phyloP scores from a whole-genome alignment of 2,113 vertebrate species.

The Actenoides lindsayi region DNA sequence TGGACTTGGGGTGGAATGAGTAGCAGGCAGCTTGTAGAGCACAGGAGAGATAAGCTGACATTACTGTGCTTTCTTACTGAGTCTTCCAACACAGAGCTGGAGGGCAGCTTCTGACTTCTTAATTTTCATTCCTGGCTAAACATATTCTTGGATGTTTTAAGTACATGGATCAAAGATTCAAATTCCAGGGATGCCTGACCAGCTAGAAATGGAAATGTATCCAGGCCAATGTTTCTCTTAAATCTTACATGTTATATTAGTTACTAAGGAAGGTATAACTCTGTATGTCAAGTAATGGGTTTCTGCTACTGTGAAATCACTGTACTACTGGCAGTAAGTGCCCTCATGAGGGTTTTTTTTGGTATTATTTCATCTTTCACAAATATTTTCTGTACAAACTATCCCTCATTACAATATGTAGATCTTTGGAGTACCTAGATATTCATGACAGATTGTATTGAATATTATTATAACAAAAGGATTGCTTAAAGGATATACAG shows the following conservation, averaged over 20 bases:
- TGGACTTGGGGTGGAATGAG: accelerated
- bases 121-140: background rate
- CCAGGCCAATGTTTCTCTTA: background rate
- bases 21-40: background rate
- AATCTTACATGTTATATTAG: constrained; percentile 17
- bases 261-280: constrained; percentile 21
- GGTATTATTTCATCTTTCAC: background rate
- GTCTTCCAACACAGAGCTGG: background rate
- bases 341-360: background rate
- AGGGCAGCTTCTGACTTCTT: background rate
- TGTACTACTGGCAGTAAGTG: background rate
- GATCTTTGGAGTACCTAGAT: background rate
- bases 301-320: constrained; percentile 44
- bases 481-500: background rate
- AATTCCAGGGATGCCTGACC: background rate
- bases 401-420: background rate
- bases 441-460: background rate
- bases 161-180: background rate
- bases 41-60: background rate
- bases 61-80: background rate
- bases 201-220: background rate
- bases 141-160: background rate
- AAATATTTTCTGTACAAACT: background rate
- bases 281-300: background rate
- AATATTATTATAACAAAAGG: background rate